Conservation (phyloP, 2,888 invertebrate species). For the Papilio demoleus region DNA sequence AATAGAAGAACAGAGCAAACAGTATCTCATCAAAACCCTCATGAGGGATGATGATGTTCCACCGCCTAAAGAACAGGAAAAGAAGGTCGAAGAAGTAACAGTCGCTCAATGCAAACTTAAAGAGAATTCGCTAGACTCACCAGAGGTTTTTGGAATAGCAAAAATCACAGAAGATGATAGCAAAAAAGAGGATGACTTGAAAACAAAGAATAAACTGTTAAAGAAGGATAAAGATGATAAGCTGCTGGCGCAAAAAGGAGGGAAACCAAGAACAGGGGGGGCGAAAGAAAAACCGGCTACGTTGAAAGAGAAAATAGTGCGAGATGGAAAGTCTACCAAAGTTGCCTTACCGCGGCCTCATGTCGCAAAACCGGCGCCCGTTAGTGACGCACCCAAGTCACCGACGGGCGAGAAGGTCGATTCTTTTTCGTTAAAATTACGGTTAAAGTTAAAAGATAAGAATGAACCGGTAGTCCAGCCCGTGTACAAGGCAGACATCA, state of each 20-base stretch:
- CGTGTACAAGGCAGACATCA: constrained; percentile 92
- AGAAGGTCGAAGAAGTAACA: constrained; percentile 81
- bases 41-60: constrained; percentile 94
- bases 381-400: constrained; percentile 64
- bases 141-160: constrained; percentile 84
- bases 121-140: constrained; percentile 69
- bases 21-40: constrained; percentile 94
- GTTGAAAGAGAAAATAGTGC: constrained; percentile 72
- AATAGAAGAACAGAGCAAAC: constrained; percentile 87
- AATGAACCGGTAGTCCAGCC: constrained; percentile 90
- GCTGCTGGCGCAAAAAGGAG: constrained; percentile 66
- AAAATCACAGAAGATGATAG: constrained; percentile 67
- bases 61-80: constrained; percentile 83
- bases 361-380: constrained; percentile 58
- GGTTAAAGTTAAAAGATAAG: constrained; percentile 90
- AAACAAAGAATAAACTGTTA: constrained; percentile 51
- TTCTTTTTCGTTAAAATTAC: constrained; percentile 87
- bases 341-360: constrained; percentile 68
- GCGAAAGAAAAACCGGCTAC: constrained; percentile 74
- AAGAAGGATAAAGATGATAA: constrained; percentile 66
- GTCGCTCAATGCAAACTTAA: constrained; percentile 70
- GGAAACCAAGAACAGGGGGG: constrained; percentile 67
- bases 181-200: constrained; percentile 57
- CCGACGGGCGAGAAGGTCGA: constrained; percentile 82
- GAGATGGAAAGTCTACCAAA: constrained; percentile 72